Evolutionary conservation across 2,113 vertebrate genomes (phyloP).

Genomic region (Isichthys henryi): DNA sequence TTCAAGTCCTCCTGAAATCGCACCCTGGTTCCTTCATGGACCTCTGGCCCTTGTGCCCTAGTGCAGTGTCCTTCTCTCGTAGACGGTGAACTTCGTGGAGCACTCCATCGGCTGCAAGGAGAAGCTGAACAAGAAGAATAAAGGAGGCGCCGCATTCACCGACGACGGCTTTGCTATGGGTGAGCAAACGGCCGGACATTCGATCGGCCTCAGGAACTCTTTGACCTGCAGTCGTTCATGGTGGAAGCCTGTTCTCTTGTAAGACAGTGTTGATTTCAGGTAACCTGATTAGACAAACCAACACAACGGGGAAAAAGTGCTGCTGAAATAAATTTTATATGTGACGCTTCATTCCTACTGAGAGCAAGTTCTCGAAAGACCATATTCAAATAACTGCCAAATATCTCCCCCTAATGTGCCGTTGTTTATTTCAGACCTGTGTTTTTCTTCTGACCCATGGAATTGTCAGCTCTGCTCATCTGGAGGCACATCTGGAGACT

Average conservation of each 20-base stretch:
- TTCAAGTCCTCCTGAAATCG: background rate
- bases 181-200: conserved; percentile 46
- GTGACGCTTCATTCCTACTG: too few species aligned
- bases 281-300: too few species aligned
- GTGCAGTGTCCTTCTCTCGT: conserved; percentile 17
- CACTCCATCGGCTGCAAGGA: conserved; percentile 97
- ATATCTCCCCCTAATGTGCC: too few species aligned
- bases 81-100: conserved; percentile 96
- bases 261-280: background rate
- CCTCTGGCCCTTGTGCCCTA: background rate
- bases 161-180: conserved; percentile 99
- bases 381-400: too few species aligned
- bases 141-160: conserved; percentile 90
- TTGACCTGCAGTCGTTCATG: background rate
- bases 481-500: background rate
- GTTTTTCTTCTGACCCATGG: background rate
- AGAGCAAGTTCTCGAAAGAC: too few species aligned
- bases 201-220: background rate
- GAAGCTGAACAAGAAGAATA: conserved; percentile 98
- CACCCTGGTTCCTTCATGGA: background rate
- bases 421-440: too few species aligned
- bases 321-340: too few species aligned
- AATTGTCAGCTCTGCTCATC: background rate
- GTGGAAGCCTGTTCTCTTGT: background rate
- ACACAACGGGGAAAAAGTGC: too few species aligned